Percentiles rank a stretch among this genome's conserved stretches.
Evolutionary conservation across 2,113 vertebrate species (phyloP).

Genomic region (Chrysemys picta): DNA sequence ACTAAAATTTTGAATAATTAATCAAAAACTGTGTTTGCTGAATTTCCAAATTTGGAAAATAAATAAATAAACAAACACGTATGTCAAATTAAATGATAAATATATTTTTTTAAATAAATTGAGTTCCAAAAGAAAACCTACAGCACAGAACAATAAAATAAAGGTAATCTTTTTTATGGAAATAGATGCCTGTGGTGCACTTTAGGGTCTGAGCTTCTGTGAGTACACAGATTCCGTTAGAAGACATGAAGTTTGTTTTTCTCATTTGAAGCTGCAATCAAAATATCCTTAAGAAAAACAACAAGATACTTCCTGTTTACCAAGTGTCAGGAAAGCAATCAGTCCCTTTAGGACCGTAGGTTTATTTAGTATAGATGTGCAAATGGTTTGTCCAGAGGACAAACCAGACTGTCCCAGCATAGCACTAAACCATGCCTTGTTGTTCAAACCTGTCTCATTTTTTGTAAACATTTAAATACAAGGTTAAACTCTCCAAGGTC

Average conservation of each 20-base stretch:
- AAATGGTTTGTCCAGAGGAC: background rate
- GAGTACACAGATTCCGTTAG: background rate
- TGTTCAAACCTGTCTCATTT: background rate
- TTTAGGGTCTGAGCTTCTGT: background rate
- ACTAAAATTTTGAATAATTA: background rate
- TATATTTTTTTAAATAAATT: background rate
- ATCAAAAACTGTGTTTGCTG: background rate
- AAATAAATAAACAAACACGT: background rate
- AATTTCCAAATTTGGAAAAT: background rate
- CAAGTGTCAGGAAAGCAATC: slow-evolving; percentile 12
- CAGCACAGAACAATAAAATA: background rate
- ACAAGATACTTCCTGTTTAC: background rate
- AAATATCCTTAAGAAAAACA: background rate
- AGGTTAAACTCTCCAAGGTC: background rate
- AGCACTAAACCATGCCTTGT: background rate
- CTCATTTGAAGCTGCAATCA: background rate
- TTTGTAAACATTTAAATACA: background rate
- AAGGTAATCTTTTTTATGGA: background rate
- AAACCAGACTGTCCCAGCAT: background rate
- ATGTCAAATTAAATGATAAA: background rate
- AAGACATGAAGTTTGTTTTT: background rate
- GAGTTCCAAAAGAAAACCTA: background rate
- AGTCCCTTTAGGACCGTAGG: slow-evolving; percentile 3
- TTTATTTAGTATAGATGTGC: background rate
- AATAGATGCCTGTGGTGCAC: background rate